A percentile compares a stretch with the other conserved stretches of the same genome.
phyloP scores from a whole-genome alignment of 2,888 invertebrate species.

The Melieria omissa region DNA sequence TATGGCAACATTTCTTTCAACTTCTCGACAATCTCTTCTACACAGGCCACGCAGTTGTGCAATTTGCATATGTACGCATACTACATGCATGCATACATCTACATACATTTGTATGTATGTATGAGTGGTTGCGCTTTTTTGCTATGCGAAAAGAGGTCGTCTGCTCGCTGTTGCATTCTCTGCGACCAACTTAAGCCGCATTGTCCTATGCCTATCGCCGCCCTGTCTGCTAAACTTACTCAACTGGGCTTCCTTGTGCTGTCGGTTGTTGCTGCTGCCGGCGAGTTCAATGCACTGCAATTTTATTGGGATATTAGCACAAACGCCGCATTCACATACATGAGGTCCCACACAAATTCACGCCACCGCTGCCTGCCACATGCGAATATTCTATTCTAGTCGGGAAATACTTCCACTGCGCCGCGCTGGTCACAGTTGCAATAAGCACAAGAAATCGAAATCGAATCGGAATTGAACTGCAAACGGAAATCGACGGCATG shows the following conservation, averaged over 20 bases:
- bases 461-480: too few species aligned
- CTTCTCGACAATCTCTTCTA: not conserved
- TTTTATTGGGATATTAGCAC: conserved; percentile 31
- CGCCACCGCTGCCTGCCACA: too few species aligned
- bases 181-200: conserved; percentile 17
- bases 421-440: not conserved
- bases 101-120: not conserved
- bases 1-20: not conserved
- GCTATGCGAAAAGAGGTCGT: conserved; percentile 16
- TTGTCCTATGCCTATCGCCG: conserved; percentile 6
- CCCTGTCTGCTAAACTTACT: conserved; percentile 5
- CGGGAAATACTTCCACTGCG: not conserved
- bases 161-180: not conserved
- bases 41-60: not conserved
- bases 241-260: not conserved
- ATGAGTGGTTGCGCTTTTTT: not conserved
- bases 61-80: not conserved
- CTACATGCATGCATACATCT: not conserved
- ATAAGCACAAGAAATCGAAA: not conserved
- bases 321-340: conserved; percentile 22
- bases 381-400: not conserved
- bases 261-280: not conserved
- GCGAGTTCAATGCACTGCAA: conserved; percentile 30
- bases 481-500: too few species aligned
- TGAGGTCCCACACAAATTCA: not conserved